phyloP scores from a whole-genome alignment of 2,113 vertebrate genomes.

The Zosterops hypoxanthus region DNA sequence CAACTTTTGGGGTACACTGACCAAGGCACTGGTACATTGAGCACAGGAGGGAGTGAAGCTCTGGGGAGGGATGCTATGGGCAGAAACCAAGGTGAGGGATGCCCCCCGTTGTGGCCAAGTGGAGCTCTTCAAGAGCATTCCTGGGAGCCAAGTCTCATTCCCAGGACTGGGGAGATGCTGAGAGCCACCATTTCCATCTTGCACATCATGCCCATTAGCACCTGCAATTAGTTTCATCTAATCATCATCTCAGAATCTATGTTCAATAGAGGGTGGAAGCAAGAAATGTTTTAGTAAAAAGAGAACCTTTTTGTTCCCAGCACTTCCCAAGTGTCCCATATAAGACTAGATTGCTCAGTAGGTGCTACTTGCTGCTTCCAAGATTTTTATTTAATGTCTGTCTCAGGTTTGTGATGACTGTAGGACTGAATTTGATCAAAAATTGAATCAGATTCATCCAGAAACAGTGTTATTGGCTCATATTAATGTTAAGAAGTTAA shows the following conservation, averaged over 20 bases:
- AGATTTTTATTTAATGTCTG: background rate
- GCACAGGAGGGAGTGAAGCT: background rate
- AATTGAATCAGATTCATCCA: background rate
- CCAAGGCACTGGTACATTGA: background rate
- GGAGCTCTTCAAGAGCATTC: background rate
- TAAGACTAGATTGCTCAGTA: background rate
- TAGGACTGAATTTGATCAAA: background rate
- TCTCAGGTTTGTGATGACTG: background rate
- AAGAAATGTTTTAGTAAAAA: background rate
- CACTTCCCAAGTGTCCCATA: background rate
- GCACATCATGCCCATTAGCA: background rate
- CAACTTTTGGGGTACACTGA: background rate
- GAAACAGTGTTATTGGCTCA: background rate
- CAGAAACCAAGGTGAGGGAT: background rate
- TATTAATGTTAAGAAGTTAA: background rate
- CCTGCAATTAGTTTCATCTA: background rate
- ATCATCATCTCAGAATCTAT: background rate
- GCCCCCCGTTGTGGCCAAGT: background rate
- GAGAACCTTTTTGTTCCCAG: background rate
- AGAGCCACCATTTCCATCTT: background rate
- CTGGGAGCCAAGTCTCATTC: background rate
- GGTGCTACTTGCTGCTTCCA: background rate
- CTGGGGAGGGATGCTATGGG: background rate
- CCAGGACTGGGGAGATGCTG: background rate
- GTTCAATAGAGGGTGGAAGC: background rate